Base-by-base conservation (phyloP, 1,140 invertebrate genomes). In the Carposina sasakii region DNA sequence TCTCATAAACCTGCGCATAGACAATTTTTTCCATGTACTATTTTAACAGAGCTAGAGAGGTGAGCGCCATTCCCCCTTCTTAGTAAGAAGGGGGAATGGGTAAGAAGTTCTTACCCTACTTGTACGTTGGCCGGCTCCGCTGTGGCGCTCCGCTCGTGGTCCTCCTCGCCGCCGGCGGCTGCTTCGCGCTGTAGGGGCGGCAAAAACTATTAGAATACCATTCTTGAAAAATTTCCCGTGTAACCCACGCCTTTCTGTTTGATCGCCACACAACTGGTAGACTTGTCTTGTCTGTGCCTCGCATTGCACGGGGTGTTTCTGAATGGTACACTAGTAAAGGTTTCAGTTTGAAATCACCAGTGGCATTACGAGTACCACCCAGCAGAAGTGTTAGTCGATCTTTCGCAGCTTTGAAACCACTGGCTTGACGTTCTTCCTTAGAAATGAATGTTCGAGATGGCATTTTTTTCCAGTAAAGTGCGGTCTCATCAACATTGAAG, bases 211-310 rank as follows among this genome's bases (percentile, higher is more conserved):
- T 58, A 36, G 52, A 48, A 59, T 61, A 63, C 66, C 59, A 85
- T 22, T 81, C 61, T 44, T 66, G 42, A 57, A 85, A 85, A 51
- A 85, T 43, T 42, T 54, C 46, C 30, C 46, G 41, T 48, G 71
- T 85, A 30, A 86, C 62, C 72, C 69, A 84, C n/a, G 72, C 70
- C 58, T 77, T 82, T 53, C 59, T 65, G 63, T 86, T 81, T 20
- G 71, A 65, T 41, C 55, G 49, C 71, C 71, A 86, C 40, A 64
- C 56, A 52, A 86, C 81, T 37, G 75, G 77, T 23, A 85, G 63
- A 22, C 40, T 57, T 34, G 52, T 47, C 46, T 67, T 64, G 16
- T 59, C 52, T 53, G 49, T 60, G 48, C 55, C 52, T 57, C 74
- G 71, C 42, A 85, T 60, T 19, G 69, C 70, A 57, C 69, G 50